Evolutionary conservation across 2,797 vertebrate species (phyloP).

Genomic region (Sciurus carolinensis): DNA sequence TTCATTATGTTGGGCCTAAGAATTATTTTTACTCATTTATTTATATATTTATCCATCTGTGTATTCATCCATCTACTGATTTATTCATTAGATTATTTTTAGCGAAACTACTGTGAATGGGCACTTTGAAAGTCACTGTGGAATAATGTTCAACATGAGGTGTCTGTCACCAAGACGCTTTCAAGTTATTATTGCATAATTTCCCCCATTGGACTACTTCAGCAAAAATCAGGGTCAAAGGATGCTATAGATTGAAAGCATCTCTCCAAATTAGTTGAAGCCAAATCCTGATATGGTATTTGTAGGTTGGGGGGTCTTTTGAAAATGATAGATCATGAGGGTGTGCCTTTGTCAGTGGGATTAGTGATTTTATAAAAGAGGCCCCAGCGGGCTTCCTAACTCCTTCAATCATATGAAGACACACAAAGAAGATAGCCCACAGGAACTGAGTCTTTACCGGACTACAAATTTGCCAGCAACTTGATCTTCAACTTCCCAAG

Average conservation of each 20-base stretch:
- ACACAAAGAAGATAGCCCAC: too few relatives aligned
- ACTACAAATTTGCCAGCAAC: accelerated
- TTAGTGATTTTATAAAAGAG: background rate
- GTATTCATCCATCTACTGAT: background rate
- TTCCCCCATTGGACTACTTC: background rate
- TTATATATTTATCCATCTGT: background rate
- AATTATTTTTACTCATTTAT: background rate
- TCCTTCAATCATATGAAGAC: background rate
- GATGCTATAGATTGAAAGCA: background rate
- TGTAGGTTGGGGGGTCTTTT: background rate
- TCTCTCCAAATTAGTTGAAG: background rate
- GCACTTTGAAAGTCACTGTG: background rate
- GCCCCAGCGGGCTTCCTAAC: background rate
- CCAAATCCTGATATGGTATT: background rate
- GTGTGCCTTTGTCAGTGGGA: background rate
- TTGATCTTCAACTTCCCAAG: background rate
- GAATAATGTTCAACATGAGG: background rate
- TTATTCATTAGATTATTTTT: background rate
- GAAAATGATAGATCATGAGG: background rate
- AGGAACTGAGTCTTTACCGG: background rate
- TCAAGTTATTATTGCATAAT: background rate
- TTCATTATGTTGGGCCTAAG: background rate
- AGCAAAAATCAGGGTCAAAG: background rate
- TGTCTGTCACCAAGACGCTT: background rate
- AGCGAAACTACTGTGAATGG: background rate